Evolutionary conservation across 2,113 vertebrate species (phyloP), one percentile per base, ranked within the genome.

Genomic region (Ondatra zibethicus): DNA sequence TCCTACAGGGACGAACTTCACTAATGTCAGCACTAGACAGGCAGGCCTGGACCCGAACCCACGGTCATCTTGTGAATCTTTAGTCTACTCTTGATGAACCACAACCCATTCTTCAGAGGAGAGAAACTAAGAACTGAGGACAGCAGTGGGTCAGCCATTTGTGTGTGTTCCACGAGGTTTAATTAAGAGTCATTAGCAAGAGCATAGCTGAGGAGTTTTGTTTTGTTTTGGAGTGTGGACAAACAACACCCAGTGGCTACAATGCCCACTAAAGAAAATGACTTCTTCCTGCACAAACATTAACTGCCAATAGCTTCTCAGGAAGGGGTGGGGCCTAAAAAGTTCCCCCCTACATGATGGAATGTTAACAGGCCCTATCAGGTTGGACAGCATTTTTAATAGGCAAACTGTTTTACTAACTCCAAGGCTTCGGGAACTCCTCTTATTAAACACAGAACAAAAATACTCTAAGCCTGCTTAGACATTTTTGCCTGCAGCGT

Each of bases 101-200:
- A 72, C 88, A 93, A 39, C 36, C 9, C 52, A 61, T 42, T 90
- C 42, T 94, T 93, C 63, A 27, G 33, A 70, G 85, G 63, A 93
- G 25, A 58, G 14, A 76, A 88, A 91, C 13, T 88, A 58, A n/a
- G 47, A 90, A 52, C 1, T 65, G 65, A 96, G 23, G 47, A 16
- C 10, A 84, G 45, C 8, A n/a, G 80, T 4, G 75, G 73, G 39
- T 27, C 5, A 27, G 39, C 27, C 45, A 77, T 77, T 16, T 16
- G 29, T 77, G 27, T 45, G 11, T 77, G 27, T 77, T 47, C 29
- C 6, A 31, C 16, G 12, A 31, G 9, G 27, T 31, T 77, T 77
- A 77, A 50, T 50, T 77, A 50, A 50, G 27, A 47, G 39, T 31
- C 29, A 47, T 50, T 17, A 31, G 27, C 13, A 31, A 7, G 45